A percentile compares a stretch with the other conserved stretches of the same genome.
phyloP scores from a whole-genome alignment of 1,140 invertebrate species.

The Pseudomyrmex cubaensis region DNA sequence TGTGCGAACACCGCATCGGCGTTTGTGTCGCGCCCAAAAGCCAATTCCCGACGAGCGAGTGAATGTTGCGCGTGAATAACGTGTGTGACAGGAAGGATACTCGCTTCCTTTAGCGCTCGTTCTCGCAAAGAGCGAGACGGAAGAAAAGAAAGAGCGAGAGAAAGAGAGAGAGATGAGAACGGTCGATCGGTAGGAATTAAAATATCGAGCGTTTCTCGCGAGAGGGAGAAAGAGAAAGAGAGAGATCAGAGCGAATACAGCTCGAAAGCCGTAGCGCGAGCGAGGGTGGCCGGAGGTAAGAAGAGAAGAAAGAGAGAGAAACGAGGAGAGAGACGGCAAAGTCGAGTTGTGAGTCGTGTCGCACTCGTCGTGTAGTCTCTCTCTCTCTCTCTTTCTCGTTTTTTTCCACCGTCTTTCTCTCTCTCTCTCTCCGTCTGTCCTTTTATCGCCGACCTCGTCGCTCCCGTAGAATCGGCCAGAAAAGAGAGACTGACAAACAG shows the following conservation, averaged over 20 bases:
- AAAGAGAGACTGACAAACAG: conserved; percentile 19
- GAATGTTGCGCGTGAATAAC: neutral
- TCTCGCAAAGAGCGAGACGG: neutral
- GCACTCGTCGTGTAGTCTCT: conserved; percentile 20
- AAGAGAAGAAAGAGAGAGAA: neutral
- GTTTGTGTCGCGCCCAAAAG: conserved; percentile 6
- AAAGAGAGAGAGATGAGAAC: conserved; percentile 2
- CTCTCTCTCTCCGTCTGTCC: neutral
- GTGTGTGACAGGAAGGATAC: conserved; percentile 49
- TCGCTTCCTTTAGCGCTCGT: conserved; percentile 8
- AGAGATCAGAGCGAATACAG: conserved; percentile 46
- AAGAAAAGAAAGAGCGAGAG: too few species aligned
- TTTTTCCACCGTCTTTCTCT: conserved; percentile 9
- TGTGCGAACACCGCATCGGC: neutral
- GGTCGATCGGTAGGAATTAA: conserved; percentile 69
- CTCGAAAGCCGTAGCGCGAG: neutral
- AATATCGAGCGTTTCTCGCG: conserved; percentile 65
- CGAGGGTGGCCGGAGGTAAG: conserved; percentile 15
- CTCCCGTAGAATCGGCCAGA: conserved; percentile 3
- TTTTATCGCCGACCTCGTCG: neutral
- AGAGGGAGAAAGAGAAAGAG: neutral
- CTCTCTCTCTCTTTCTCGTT: conserved; percentile 4
- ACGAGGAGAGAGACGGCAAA: neutral
- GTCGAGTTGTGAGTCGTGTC: conserved; percentile 42
- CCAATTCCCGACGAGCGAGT: conserved; percentile 24